Percentiles rank a stretch among this genome's conserved stretches.
Evolutionary conservation across 2,797 vertebrate genomes (phyloP).

Genomic region (Cryptoblepharus egeriae): DNA sequence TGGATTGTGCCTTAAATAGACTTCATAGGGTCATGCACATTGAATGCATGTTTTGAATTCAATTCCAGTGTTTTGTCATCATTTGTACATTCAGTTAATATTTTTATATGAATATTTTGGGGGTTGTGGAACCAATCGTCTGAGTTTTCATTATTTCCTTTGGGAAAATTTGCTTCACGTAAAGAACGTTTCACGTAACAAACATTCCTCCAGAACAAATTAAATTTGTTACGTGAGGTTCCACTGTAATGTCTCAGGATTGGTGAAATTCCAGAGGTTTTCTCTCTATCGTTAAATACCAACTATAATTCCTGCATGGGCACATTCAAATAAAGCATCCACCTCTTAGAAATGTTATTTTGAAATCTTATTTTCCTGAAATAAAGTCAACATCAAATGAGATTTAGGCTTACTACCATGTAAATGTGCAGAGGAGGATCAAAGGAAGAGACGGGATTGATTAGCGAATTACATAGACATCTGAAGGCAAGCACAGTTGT

Average conservation of each 20-base stretch:
- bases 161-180: too few species aligned
- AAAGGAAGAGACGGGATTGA: slow-evolving; percentile 4
- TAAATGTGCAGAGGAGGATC: not conserved
- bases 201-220: too few species aligned
- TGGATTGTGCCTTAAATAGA: too few species aligned
- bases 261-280: not conserved
- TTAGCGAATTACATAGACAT: not conserved
- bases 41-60: too few species aligned
- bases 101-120: too few species aligned
- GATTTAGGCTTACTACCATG: not conserved
- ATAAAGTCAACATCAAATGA: slow-evolving; percentile 13
- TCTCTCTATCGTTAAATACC: not conserved
- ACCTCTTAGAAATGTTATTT: not conserved
- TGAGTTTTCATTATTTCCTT: too few species aligned
- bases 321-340: not conserved
- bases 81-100: too few species aligned
- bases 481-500: slow-evolving; percentile 1
- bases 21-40: too few species aligned
- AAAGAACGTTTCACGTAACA: too few species aligned
- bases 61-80: too few species aligned
- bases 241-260: not conserved
- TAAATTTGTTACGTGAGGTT: too few species aligned
- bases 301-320: not conserved
- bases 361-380: not conserved
- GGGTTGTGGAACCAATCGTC: too few species aligned